Evolutionary conservation across 2,888 invertebrate species (phyloP).

Genomic region (Drosophila monieri): DNA sequence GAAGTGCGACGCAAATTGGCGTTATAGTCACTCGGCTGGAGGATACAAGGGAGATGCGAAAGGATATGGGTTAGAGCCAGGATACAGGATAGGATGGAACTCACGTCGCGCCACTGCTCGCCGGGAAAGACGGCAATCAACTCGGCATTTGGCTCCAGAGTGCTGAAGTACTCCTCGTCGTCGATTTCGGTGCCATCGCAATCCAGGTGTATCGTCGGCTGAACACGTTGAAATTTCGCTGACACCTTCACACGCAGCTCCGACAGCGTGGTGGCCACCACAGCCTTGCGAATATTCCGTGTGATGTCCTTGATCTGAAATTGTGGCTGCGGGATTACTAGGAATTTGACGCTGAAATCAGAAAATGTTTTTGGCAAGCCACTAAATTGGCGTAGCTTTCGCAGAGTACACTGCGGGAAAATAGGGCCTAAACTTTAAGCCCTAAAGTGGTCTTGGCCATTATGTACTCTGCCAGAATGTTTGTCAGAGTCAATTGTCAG

Average conservation of each 20-base stretch:
- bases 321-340: not conserved
- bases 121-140: constrained; percentile 91
- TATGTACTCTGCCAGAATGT: constrained; percentile 8
- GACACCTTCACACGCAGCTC: constrained; percentile 90
- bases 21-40: constrained; percentile 68
- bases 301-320: constrained; percentile 86
- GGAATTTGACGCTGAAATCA: not conserved
- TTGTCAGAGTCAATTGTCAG: constrained; percentile 11
- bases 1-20: constrained; percentile 67
- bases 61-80: constrained; percentile 1
- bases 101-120: constrained; percentile 88
- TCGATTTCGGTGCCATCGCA: constrained; percentile 97
- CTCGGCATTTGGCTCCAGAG: constrained; percentile 93
- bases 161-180: constrained; percentile 96
- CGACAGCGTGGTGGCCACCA: constrained; percentile 90
- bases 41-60: not conserved
- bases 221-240: constrained; percentile 87
- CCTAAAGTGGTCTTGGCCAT: not conserved
- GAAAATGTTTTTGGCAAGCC: constrained; percentile 1
- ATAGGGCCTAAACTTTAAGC: not conserved
- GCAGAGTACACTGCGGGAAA: not conserved
- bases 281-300: constrained; percentile 91
- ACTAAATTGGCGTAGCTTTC: constrained; percentile 7
- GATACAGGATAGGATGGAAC: constrained; percentile 40
- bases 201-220: constrained; percentile 92